Evolutionary conservation across 1,140 invertebrate species (phyloP), one percentile per base, ranked within the genome.

Genomic region (Theocolax elegans): DNA sequence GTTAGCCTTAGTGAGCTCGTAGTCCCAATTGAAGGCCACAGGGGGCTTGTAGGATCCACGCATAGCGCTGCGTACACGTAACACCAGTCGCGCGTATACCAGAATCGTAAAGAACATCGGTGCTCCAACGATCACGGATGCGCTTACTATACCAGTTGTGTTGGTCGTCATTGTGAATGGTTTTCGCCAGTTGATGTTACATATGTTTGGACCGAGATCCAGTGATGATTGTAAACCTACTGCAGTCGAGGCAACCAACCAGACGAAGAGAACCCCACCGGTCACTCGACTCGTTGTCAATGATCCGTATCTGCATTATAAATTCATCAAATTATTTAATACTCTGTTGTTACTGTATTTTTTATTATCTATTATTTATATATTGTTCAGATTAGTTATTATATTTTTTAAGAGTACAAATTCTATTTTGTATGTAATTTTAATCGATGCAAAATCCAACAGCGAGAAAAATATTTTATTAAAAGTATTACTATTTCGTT

Each of bases 191-290:
- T 65, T 29, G 40, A 71, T 71, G 1, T 82, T 83, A 76, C 91
- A 92, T 67, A 92, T 91, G 65, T 92, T 90, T 17, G 91, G 91
- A 7, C 89, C 88, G 0, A 89, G 75, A 48, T 89, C 84, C n/a
- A 83, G 73, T 4, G 85, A 79, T 38, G 88, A 88, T 67, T 91
- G 89, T 10, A 90, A 76, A 1, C 78, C 81, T 10, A 89, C 87
- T 4, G 87, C 86, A 17, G 83, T 82, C 0, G 83, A 76, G 0
- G 84, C 82, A 27, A 85, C 73, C 46, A 82, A 71, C 90, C 90
- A 91, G 15, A 90, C 83, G 1, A 72, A 31, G 10, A 91, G 72
- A 10, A 90, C 82, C 3, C 84, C 76, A 0, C 76, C 73, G 4
- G 90, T 90, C 40, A 90, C 87, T 29, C 86, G 81, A n/a, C 83